Percentiles rank a stretch among this genome's conserved stretches.
Evolutionary conservation across 1,140 invertebrate species (phyloP).

Genomic region (Ditylenchus dipsaci): DNA sequence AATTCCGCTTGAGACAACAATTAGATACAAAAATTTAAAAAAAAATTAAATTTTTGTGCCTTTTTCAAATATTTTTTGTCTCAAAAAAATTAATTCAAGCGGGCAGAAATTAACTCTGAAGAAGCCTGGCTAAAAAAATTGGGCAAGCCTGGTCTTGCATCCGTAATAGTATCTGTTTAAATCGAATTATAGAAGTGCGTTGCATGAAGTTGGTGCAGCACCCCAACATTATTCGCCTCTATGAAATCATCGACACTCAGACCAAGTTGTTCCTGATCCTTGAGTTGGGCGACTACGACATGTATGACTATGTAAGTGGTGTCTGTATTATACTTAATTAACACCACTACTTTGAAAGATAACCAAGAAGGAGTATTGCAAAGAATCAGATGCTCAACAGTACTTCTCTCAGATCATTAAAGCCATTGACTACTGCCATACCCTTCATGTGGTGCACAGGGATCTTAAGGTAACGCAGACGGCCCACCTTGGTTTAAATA

Average conservation of each 20-base stretch:
- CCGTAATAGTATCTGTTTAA: background rate
- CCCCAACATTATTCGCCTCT: conserved; percentile 91
- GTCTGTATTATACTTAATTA: background rate
- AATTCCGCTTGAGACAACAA: too few relatives aligned
- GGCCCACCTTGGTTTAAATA: background rate
- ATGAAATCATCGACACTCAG: conserved; percentile 96
- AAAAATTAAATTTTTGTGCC: too few relatives aligned
- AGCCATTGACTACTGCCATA: conserved; percentile 96
- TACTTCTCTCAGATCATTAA: conserved; percentile 84
- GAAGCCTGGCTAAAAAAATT: too few relatives aligned
- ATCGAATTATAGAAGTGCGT: conserved; percentile 64
- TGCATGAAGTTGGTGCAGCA: conserved; percentile 99
- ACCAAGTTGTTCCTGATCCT: conserved; percentile 73
- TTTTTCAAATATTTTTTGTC: too few relatives aligned
- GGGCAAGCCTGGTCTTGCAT: too few relatives aligned
- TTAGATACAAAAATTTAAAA: too few relatives aligned
- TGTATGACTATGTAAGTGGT: conserved; percentile 71
- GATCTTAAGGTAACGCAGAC: conserved; percentile 64
- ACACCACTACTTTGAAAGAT: conserved; percentile 68
- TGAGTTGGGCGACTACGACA: conserved; percentile 95
- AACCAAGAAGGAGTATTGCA: conserved; percentile 72
- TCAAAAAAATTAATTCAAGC: too few relatives aligned
- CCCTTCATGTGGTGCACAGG: conserved; percentile 82
- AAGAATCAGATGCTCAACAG: conserved; percentile 73
- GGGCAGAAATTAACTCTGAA: too few relatives aligned